Conservation (phyloP, 1,140 invertebrate species). For the Aphelinus certus region DNA sequence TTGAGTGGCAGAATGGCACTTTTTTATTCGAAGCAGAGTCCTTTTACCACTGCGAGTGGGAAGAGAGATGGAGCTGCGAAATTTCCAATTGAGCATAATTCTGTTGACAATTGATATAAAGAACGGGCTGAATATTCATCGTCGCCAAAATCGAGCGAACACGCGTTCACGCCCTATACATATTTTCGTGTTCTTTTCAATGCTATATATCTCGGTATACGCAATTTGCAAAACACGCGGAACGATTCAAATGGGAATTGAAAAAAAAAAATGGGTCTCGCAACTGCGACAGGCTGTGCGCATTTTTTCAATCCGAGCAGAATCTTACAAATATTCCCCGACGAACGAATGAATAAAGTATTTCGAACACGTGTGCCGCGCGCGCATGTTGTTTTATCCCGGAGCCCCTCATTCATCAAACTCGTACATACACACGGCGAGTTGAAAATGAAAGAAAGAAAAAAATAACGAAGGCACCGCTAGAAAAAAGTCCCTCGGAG, state of each 20-base stretch:
- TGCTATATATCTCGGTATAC: too few species aligned
- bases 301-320: not conserved
- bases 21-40: too few species aligned
- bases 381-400: constrained; percentile 2
- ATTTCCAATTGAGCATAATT: too few species aligned
- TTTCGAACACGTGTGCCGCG: constrained; percentile 12
- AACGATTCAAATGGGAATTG: not conserved
- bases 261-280: not conserved
- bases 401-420: constrained; percentile 1
- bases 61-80: too few species aligned
- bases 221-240: too few species aligned
- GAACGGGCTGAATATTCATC: too few species aligned
- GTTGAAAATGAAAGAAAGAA: not conserved
- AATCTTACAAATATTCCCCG: constrained; percentile 21
- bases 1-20: too few species aligned
- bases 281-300: not conserved
- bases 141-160: too few species aligned
- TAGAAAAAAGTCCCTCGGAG: constrained; percentile 6
- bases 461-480: not conserved
- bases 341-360: constrained; percentile 3
- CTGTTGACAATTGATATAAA: too few species aligned
- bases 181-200: too few species aligned
- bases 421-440: not conserved
- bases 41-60: too few species aligned
- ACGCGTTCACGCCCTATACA: too few species aligned